Evolutionary conservation across 2,797 vertebrate genomes (phyloP).

Genomic region (Squalus acanthias): DNA sequence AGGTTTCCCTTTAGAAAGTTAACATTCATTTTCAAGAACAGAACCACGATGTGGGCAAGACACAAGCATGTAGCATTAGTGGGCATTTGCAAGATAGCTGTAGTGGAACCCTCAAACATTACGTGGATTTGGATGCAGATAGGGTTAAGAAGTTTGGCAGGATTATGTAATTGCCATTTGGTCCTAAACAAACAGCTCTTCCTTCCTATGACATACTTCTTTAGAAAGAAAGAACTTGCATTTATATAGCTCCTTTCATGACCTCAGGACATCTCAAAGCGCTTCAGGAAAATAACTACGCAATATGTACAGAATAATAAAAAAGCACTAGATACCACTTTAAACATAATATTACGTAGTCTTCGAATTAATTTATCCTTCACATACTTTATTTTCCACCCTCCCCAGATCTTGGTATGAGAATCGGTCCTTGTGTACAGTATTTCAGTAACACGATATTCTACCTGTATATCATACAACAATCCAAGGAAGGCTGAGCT

Average conservation of each 20-base stretch:
- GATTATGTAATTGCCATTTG: neutral
- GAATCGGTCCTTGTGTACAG: neutral
- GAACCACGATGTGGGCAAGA: neutral
- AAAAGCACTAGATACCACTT: neutral
- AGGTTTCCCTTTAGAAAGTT: neutral
- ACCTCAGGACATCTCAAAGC: neutral
- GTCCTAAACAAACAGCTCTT: neutral
- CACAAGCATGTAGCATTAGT: neutral
- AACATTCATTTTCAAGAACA: neutral
- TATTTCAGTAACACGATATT: neutral
- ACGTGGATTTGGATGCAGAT: neutral
- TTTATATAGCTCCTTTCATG: neutral
- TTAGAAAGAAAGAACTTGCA: neutral
- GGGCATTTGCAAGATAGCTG: neutral
- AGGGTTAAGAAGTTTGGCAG: neutral
- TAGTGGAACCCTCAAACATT: neutral
- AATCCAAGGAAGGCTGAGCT: neutral
- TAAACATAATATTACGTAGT: neutral
- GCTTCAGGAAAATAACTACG: neutral
- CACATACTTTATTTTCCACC: neutral
- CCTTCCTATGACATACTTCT: neutral
- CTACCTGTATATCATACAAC: neutral
- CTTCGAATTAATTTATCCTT: neutral
- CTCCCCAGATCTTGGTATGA: no score
- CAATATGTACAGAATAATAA: neutral